phyloP scores from a whole-genome alignment of 2,113 vertebrate species.

The Noctilio leporinus region DNA sequence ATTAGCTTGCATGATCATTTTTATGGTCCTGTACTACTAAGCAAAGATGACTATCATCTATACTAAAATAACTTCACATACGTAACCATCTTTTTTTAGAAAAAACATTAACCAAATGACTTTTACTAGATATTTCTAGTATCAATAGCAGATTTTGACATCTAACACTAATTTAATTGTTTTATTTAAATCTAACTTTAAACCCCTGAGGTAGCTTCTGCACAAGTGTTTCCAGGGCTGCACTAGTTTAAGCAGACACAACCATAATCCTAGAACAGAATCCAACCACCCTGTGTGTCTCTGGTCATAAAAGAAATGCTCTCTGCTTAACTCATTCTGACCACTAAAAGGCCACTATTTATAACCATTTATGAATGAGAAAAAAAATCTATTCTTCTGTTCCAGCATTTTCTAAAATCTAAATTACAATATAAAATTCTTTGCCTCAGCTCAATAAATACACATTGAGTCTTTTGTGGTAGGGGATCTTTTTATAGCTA shows the following conservation, averaged over 20 bases:
- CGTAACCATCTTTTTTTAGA: not conserved
- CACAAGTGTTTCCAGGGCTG: not conserved
- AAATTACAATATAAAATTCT: constrained; percentile 22
- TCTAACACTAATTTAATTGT: not conserved
- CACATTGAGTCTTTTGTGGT: not conserved
- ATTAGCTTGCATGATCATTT: not conserved
- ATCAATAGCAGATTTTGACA: not conserved
- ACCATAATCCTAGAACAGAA: not conserved
- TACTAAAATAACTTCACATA: not conserved
- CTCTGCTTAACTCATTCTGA: constrained; percentile 27
- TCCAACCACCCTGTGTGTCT: not conserved
- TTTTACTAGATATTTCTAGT: not conserved
- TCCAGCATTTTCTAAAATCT: constrained; percentile 32
- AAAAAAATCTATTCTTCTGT: constrained; percentile 20
- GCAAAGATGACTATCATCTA: not conserved
- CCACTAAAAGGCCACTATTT: constrained; percentile 31
- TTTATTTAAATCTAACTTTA: not conserved
- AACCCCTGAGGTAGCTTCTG: not conserved
- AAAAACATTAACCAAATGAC: not conserved
- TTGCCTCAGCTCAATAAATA: not conserved
- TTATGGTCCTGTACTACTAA: not conserved
- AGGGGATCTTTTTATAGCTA: constrained; percentile 41
- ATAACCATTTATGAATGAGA: constrained; percentile 27
- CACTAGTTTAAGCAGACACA: not conserved
- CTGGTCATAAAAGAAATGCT: not conserved